Evolutionary conservation across 2,888 invertebrate genomes (phyloP).

Genomic region (Xestoiulus laeticollis): DNA sequence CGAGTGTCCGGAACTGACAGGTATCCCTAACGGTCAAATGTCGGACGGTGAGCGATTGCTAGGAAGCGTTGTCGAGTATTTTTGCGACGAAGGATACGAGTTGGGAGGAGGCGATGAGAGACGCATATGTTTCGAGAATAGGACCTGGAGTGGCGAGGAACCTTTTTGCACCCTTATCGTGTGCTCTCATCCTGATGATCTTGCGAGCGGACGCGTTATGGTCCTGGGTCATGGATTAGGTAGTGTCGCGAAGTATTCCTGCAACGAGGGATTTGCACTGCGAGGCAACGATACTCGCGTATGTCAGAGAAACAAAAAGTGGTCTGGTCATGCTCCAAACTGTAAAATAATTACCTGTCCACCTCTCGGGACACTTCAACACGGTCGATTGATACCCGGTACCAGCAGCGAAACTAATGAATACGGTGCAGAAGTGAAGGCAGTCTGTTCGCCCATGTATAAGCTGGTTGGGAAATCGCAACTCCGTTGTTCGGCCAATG

Average conservation of each 20-base stretch:
- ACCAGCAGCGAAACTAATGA: background rate
- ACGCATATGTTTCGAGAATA: conserved; percentile 46
- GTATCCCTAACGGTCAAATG: conserved; percentile 28
- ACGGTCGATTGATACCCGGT: conserved; percentile 54
- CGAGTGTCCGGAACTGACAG: conserved; percentile 36
- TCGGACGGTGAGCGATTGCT: background rate
- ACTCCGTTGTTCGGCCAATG: conserved; percentile 69
- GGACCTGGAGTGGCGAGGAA: conserved; percentile 49
- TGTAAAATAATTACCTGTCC: conserved; percentile 58
- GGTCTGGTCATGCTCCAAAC: conserved; percentile 58
- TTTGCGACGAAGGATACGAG: conserved; percentile 54
- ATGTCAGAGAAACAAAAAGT: conserved; percentile 57
- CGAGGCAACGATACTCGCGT: conserved; percentile 53
- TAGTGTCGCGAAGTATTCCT: conserved; percentile 47
- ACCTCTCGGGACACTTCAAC: conserved; percentile 52
- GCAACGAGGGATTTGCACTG: conserved; percentile 55
- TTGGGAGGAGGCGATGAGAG: conserved; percentile 50
- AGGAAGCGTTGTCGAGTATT: conserved; percentile 46
- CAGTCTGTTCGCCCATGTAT: conserved; percentile 58
- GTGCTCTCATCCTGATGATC: background rate
- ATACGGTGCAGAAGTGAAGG: background rate
- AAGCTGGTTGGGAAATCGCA: conserved; percentile 59
- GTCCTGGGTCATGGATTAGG: conserved; percentile 57
- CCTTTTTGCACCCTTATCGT: conserved; percentile 46
- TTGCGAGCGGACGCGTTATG: conserved; percentile 17